Evolutionary conservation across 2,888 invertebrate genomes (phyloP), one percentile per base, ranked within the genome.

Genomic region (Ferdinandea cuprea): DNA sequence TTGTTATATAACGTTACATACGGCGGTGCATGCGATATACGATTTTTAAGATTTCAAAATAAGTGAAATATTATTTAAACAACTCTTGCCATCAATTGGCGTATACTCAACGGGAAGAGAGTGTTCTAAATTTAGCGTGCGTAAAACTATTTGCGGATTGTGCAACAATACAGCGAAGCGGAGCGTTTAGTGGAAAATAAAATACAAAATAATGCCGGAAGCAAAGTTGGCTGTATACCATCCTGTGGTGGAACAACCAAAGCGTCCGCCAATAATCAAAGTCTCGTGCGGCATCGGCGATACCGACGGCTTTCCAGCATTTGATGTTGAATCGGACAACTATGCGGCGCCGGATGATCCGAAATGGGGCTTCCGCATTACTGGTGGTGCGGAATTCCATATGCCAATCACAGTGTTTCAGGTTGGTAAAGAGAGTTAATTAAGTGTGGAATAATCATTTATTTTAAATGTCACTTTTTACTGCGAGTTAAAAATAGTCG

Each of bases 381-480:
- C 91, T 52, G 91, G 91, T 37, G 91, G 91, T 35, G 89, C 90
- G 28, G 91, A 91, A 63, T 91, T 91, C 86, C 90, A 90, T 66
- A 91, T 91, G 91, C 91, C 91, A 42, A 85, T 91, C 61, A 91
- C 91, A 30, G 91, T 91, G 35, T 91, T 91, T 87, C 91, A 91
- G 89, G 91, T 91, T 86, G 87, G 87, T 85, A 63, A 32, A 9
- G 3, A 9, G 7, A 1, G 17, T 44, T 9, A 9, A 9, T 44
- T n/a, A 6, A 13, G 13, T 40, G 15, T 0, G 5, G n/a, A n/a
- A n/a, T n/a, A n/a, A n/a, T n/a, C n/a, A n/a, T n/a, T n/a, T n/a
- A n/a, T n/a, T n/a, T n/a, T n/a, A n/a, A n/a, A n/a, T n/a, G n/a
- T n/a, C n/a, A n/a, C n/a, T n/a, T n/a, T n/a, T n/a, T n/a, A n/a